These are phyloP conservation scores for Pachyramphus minor DNA, from an alignment of 2,113 vertebrate genomes.

Conservation along the genomic window DNA sequence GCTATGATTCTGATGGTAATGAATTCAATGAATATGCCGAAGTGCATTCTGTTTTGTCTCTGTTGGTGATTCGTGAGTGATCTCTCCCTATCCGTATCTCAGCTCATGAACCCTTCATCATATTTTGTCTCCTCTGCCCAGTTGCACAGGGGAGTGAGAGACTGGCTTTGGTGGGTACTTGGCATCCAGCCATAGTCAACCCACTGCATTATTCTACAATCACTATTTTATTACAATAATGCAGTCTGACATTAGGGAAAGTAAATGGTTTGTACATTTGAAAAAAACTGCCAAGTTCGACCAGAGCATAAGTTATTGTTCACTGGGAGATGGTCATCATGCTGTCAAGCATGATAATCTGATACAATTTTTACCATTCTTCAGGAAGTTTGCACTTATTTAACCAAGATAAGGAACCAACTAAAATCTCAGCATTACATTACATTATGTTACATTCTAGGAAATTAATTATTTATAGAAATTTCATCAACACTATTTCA, in stretches of 20 bases:
- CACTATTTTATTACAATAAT: neutral
- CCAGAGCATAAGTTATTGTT: neutral
- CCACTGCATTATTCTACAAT: neutral
- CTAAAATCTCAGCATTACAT: neutral
- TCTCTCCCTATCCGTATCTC: neutral
- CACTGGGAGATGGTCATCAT: neutral
- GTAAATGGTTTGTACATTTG: neutral
- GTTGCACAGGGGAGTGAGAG: neutral
- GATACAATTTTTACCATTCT: neutral
- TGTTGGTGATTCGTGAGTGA: neutral
- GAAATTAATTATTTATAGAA: neutral
- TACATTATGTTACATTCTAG: neutral
- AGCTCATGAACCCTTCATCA: accelerated
- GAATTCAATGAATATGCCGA: neutral
- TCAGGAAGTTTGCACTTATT: neutral
- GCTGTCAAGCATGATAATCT: neutral
- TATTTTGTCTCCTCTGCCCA: neutral
- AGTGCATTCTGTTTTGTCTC: neutral
- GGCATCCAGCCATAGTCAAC: neutral
- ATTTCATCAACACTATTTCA: neutral
- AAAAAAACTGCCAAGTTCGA: neutral
- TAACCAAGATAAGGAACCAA: neutral
- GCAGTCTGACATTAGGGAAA: neutral
- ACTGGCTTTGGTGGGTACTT: neutral
- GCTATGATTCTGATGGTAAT: neutral